Evolutionary conservation across 2,797 vertebrate genomes (phyloP).

Genomic region (Takifugu rubripes): DNA sequence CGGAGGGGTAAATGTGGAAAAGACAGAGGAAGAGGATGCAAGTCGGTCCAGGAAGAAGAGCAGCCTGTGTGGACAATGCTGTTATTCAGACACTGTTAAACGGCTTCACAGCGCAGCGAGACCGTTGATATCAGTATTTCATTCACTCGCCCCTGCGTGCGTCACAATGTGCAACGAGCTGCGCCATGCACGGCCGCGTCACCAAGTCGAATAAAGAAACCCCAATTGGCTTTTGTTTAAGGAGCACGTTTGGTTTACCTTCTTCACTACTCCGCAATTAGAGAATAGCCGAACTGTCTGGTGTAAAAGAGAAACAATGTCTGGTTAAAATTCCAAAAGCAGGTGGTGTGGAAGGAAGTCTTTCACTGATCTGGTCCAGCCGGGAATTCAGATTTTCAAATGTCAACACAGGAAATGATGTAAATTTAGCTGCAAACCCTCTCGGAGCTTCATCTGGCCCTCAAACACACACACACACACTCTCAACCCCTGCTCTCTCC

Average conservation of each 20-base stretch:
- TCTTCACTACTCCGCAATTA: slow-evolving; percentile 68
- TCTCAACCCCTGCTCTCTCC: slow-evolving; percentile 6
- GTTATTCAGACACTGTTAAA: slow-evolving; percentile 21
- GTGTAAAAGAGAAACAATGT: slow-evolving; percentile 51
- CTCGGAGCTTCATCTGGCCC: slow-evolving; percentile 45
- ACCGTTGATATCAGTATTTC: slow-evolving; percentile 1
- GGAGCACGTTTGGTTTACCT: slow-evolving; percentile 65
- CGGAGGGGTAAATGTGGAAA: neutral
- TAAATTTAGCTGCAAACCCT: slow-evolving; percentile 8
- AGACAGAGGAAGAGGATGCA: slow-evolving; percentile 13
- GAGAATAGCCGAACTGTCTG: slow-evolving; percentile 71
- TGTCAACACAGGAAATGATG: slow-evolving; percentile 57
- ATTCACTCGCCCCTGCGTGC: slow-evolving; percentile 27
- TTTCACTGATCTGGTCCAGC: neutral
- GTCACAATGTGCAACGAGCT: slow-evolving; percentile 15
- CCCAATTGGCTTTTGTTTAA: slow-evolving; percentile 1
- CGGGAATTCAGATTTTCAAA: slow-evolving; percentile 37
- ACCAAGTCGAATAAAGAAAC: slow-evolving; percentile 14
- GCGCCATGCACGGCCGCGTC: slow-evolving; percentile 40
- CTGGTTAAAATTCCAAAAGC: slow-evolving; percentile 30
- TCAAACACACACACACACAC: slow-evolving; percentile 23
- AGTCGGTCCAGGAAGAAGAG: slow-evolving; percentile 10
- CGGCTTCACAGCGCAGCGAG: neutral
- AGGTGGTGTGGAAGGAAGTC: neutral
- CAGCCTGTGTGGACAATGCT: neutral